phyloP scores from a whole-genome alignment of 2,113 vertebrate genomes.

The Archilochus colubris region DNA sequence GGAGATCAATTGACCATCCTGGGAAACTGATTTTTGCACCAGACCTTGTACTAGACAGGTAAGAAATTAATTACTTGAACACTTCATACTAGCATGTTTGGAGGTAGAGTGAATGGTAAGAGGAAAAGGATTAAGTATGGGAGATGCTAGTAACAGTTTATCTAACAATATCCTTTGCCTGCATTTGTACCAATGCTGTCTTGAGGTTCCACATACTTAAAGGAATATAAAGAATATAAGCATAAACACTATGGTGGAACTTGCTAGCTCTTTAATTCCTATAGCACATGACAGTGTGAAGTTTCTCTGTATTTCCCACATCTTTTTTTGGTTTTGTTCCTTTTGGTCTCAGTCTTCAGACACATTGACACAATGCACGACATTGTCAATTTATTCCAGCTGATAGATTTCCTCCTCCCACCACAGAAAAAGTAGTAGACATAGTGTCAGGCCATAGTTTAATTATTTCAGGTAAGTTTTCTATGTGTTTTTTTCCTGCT shows the following conservation, averaged over 20 bases:
- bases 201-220: neutral
- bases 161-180: neutral
- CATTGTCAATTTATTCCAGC: neutral
- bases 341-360: neutral
- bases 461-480: neutral
- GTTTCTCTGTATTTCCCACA: neutral
- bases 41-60: slow-evolving; percentile 94
- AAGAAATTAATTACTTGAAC: neutral
- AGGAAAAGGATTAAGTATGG: neutral
- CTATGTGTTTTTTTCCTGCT: neutral
- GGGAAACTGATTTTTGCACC: slow-evolving; percentile 96
- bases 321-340: neutral
- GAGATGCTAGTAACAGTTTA: neutral
- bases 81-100: neutral
- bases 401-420: neutral
- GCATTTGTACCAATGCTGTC: neutral
- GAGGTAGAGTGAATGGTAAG: neutral
- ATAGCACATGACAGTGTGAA: neutral
- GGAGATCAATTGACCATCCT: slow-evolving; percentile 94
- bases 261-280: neutral
- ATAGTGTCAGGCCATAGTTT: neutral
- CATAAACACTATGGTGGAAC: neutral
- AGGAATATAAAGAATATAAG: neutral
- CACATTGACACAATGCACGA: neutral
- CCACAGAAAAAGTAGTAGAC: neutral